Conservation (phyloP, 2,797 vertebrate genomes). For the Eulemur rubriventer region DNA sequence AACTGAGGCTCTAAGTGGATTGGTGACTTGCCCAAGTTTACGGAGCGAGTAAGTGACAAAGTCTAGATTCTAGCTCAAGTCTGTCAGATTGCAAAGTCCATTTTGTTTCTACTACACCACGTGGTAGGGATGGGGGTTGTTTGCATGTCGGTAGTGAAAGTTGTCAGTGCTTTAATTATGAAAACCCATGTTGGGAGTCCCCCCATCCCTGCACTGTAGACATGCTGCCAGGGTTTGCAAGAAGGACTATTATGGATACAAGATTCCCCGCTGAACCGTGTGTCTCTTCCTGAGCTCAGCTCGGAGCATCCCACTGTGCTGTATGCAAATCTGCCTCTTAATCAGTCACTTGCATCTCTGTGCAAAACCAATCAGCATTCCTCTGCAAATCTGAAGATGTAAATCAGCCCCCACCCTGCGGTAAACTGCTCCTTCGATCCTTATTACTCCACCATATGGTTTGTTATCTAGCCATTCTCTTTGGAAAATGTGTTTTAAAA, state of each 20-base stretch:
- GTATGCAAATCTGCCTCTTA: slow-evolving; percentile 19
- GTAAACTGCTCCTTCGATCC: background rate
- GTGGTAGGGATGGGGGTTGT: background rate
- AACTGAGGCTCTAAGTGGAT: background rate
- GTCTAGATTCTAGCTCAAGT: background rate
- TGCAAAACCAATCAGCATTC: slow-evolving; percentile 23
- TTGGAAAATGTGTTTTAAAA: slow-evolving; percentile 44
- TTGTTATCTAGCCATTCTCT: slow-evolving; percentile 34
- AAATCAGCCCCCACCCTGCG: background rate
- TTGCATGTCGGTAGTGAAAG: background rate
- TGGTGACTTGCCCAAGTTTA: background rate
- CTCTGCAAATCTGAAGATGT: background rate
- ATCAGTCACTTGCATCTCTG: slow-evolving; percentile 48
- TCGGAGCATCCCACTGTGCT: background rate
- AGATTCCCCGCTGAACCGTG: background rate
- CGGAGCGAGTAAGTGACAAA: background rate
- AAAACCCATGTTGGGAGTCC: background rate
- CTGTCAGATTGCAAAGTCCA: background rate
- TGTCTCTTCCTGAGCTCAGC: background rate
- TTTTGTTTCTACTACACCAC: background rate
- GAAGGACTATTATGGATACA: background rate
- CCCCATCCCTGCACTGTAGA: background rate
- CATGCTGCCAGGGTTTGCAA: background rate
- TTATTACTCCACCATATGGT: background rate
- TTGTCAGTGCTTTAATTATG: background rate